Evolutionary conservation across 2,797 vertebrate genomes (phyloP).

Genomic region (Alosa sapidissima): DNA sequence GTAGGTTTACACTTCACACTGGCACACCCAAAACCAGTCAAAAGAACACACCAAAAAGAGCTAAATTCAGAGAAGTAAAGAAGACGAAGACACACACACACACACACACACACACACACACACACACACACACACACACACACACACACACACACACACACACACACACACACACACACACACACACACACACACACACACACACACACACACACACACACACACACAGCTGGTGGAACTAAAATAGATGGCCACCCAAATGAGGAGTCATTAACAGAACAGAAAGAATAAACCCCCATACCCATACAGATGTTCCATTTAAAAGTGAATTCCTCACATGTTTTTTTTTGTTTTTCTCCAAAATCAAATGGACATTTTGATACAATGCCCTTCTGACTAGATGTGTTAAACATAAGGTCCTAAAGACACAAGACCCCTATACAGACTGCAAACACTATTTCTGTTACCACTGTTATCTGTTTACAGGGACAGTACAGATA

Average conservation of each 20-base stretch:
- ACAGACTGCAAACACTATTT: not conserved
- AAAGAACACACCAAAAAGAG: not conserved
- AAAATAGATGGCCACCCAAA: not conserved
- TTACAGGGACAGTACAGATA: too few species aligned
- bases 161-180: constrained; percentile 16
- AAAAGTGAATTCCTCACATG: not conserved
- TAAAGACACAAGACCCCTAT: not conserved
- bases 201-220: constrained; percentile 5
- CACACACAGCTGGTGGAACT: constrained; percentile 20
- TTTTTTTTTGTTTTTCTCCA: too few species aligned
- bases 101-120: constrained; percentile 16
- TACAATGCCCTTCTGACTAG: not conserved
- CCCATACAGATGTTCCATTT: too few species aligned
- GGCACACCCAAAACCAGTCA: not conserved
- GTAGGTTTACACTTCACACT: not conserved
- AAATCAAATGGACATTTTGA: not conserved
- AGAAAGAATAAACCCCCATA: not conserved
- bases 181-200: constrained; percentile 30
- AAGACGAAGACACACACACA: constrained; percentile 32
- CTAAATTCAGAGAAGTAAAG: not conserved
- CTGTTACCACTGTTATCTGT: not conserved
- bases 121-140: constrained; percentile 30
- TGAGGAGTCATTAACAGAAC: not conserved
- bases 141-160: constrained; percentile 25
- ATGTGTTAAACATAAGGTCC: not conserved